Evolutionary conservation across 2,113 vertebrate genomes (phyloP).

Genomic region (Machaerirhynchus nigripectus): DNA sequence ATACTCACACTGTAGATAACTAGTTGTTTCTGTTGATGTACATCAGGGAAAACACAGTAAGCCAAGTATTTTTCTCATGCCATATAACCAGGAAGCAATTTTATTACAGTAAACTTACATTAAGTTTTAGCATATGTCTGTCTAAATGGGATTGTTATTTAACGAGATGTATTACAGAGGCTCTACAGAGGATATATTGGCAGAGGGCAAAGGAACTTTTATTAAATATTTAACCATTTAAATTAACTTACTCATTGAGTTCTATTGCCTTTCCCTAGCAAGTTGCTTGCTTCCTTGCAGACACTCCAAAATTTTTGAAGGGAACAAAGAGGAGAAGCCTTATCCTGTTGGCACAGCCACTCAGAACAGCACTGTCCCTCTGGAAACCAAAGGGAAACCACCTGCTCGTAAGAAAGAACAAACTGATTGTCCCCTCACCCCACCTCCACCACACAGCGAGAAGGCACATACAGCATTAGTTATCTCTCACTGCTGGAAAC

Average conservation of each 20-base stretch:
- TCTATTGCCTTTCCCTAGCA: not conserved
- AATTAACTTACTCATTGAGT: not conserved
- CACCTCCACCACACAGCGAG: not conserved
- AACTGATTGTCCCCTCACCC: not conserved
- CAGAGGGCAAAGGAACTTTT: not conserved
- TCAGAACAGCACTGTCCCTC: not conserved
- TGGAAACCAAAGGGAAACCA: not conserved
- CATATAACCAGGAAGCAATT: not conserved
- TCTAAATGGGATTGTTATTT: not conserved
- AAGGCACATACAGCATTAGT: not conserved
- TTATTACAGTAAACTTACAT: not conserved
- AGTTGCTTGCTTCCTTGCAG: not conserved
- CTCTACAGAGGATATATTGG: not conserved
- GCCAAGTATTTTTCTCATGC: not conserved
- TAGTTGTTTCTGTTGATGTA: not conserved
- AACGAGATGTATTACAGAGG: not conserved
- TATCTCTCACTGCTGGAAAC: not conserved
- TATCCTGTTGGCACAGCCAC: not conserved
- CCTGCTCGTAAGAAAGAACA: fast-evolving
- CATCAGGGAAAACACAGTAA: not conserved
- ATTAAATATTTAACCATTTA: not conserved
- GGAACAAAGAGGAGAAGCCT: not conserved
- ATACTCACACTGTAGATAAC: not conserved
- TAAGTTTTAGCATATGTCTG: not conserved
- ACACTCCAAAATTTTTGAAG: not conserved